Evolutionary conservation across 2,113 vertebrate genomes (phyloP), one percentile per base, ranked within the genome.

Genomic region (Poecilia latipinna): DNA sequence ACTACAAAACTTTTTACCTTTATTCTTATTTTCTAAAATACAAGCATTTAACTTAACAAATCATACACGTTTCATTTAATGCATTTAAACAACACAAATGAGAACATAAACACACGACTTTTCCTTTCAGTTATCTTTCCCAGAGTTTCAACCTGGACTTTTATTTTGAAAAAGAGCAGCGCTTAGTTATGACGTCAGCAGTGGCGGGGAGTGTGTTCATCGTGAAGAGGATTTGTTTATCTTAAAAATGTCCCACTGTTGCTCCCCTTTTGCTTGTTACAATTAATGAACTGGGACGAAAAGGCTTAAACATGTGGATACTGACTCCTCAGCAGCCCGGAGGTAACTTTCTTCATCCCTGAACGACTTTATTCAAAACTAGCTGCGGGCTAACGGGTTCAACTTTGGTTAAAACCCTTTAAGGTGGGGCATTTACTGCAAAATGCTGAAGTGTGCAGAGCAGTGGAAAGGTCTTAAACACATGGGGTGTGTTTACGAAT

Each of bases 281-380:
- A 7, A 24, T 67, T 3, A 0, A 60, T 19, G 8, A 66, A 48
- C 54, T 44, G 4, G 8, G 12, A 63, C 5, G 28, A 13, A 0
- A 17, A 12, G 12, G 8, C 22, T 29, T 1, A 33, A 68, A 29
- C 26, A 95, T 95, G 94, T 95, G 94, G 94, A 93, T 91, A 35
- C 74, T 95, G 61, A 87, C 83, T 0, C 68, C 91, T 8, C 63
- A 83, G 75, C 89, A 89, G 63, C 17, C 78, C 51, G 88, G 70
- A 89, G 91, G 93, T 94, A 93, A 90, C 32, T 12, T 72, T 68
- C n/a, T 44, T 48, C 13, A 28, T 3, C 6, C 3, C 4, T 37
- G 48, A 39, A 10, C 44, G 29, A 65, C 63, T 26, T 39, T 66
- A 32, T 48, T 48, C 5, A 26, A 33, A 22, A 15, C 33, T 71